Evolutionary conservation across 2,797 vertebrate species (phyloP), one percentile per base, ranked within the genome.

Genomic region (Loriculus beryllinus): DNA sequence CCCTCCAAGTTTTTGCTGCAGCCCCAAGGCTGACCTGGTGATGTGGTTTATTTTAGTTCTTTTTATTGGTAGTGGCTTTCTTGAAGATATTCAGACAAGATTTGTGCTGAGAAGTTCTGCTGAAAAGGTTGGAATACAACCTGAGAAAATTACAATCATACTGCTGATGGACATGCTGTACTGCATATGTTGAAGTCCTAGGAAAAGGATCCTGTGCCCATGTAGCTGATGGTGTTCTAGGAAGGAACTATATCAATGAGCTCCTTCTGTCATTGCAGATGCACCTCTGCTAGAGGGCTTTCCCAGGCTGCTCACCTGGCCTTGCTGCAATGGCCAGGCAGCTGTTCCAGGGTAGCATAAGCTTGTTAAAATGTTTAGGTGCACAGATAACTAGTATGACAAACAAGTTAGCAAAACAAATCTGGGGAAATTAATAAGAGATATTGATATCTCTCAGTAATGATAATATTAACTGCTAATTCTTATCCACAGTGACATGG

Each of bases 71-170:
- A 21, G 7, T 43, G 9, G 5, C 37, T 69, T 62, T 82, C 23
- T 45, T 57, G 33, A 64, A 25, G 40, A 2, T 8, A 9, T 84
- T 68, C 78, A 49, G 35, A 7, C 33, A 45, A 56, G 62, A 52
- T 16, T 43, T 76, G 29, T 23, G 14, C 52, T 48, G n/a, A 10
- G 4, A 51, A 33, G 19, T 68, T 86, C 57, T 78, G 28, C 60
- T 60, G 57, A 40, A 0, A 3, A 43, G 31, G 23, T 28, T 77
- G 60, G 16, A 19, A 31, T 42, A 15, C 14, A 26, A 12, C n/a
- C 35, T 54, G 65, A 54, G 39, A 7, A 51, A 2, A 3, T 14
- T 7, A 6, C 25, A 22, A 1, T 37, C 31, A 1, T 3, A 1
- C 12, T 67, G 62, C 25, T 84, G 33, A 15, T 40, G 40, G 52